A percentile compares a stretch with the other conserved stretches of the same genome.
Evolutionary conservation across 2,797 vertebrate genomes (phyloP).

Genomic region (Acipenser ruthenus): DNA sequence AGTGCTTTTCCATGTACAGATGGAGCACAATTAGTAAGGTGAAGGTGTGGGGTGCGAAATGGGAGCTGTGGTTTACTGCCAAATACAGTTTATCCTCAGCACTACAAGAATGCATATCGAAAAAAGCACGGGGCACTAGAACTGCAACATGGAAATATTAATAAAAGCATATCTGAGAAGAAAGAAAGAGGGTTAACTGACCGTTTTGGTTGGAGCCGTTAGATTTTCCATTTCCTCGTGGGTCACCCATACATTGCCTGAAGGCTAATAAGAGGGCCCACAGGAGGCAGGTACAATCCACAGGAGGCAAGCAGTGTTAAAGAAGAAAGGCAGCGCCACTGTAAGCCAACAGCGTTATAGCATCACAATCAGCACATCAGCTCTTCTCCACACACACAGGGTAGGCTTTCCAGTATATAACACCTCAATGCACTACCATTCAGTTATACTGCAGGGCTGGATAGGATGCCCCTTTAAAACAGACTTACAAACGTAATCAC

Average conservation of each 20-base stretch:
- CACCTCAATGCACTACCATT: too few relatives aligned
- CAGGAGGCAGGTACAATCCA: conserved; percentile 67
- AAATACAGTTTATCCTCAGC: too few relatives aligned
- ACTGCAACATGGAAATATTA: too few relatives aligned
- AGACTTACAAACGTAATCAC: too few relatives aligned
- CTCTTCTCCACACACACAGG: conserved; percentile 37
- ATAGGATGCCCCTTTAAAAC: too few relatives aligned
- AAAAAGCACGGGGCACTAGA: too few relatives aligned
- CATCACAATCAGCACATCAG: conserved; percentile 72
- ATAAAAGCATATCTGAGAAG: conserved; percentile 6
- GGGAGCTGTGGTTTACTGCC: too few relatives aligned
- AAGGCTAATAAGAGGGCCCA: conserved; percentile 73
- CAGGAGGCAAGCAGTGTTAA: conserved; percentile 87
- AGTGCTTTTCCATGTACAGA: too few relatives aligned
- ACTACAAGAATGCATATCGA: too few relatives aligned
- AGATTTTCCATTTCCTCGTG: conserved; percentile 98
- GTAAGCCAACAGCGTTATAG: conserved; percentile 92
- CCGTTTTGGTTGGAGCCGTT: conserved; percentile 91
- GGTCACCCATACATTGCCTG: conserved; percentile 97
- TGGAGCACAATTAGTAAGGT: too few relatives aligned
- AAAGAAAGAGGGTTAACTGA: conserved; percentile 59
- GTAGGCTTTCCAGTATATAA: conserved; percentile 30
- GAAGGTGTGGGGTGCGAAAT: too few relatives aligned
- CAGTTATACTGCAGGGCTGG: too few relatives aligned
- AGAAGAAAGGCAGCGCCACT: conserved; percentile 96